Base-by-base conservation (phyloP, 2,797 vertebrate species). In the Neoniphon sammara region DNA sequence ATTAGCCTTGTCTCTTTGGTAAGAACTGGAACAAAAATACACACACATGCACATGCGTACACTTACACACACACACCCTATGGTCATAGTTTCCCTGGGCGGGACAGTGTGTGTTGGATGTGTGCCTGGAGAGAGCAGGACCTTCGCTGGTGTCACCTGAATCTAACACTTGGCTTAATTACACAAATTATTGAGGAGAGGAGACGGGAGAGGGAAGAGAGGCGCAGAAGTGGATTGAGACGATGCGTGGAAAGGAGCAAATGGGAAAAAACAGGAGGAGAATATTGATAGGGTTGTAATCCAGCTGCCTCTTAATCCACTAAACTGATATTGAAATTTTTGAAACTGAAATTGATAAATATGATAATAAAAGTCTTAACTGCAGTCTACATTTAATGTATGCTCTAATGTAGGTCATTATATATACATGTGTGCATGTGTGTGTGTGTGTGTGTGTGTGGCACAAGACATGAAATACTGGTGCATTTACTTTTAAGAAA, bases 1-100 rank as follows among this genome's bases (percentile, higher is more conserved):
- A 78, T 79, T 74, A 73, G 83, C 34, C 25, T 71, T 21, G 30
- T 78, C 79, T 71, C 60, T 65, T 56, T 67, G 25, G 42, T 12
- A 68, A 56, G 25, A 61, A 46, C 14, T 39, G 34, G 62, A 54
- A 67, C 18, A 74, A 62, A 66, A 65, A 62, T 46, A 70, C 42
- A 47, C 27, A 76, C n/a, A 55, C 49, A 58, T 27, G 61, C 25
- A 56, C 61, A 64, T 3, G 18, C 44, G 53, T n/a, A 4, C 12
- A 27, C 25, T 27, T 27, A 42, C 25, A 34, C 59, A 46, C 27
- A 34, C 21, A 18, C 21, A 17, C 25, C 9, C 47, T 17, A 21
- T 11, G 9, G 12, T 31, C 56, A 57, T 47, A 77, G 23, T 73
- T 78, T 74, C 42, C 55, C 55, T 25, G 31, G 42, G 25, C 77